Conservation (phyloP, 2,797 vertebrate genomes). For the Antennarius maculatus region DNA sequence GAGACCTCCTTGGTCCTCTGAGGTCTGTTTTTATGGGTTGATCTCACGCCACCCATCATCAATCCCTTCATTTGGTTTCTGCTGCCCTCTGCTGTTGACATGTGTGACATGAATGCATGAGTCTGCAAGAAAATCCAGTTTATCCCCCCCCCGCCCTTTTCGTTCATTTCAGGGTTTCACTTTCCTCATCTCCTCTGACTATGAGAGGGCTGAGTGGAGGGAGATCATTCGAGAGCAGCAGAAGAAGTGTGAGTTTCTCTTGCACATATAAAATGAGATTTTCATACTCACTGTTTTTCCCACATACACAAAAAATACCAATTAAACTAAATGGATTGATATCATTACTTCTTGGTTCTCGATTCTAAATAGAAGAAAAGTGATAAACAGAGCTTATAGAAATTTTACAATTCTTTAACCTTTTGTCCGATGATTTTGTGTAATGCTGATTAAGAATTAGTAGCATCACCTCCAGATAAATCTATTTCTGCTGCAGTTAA, state of each 20-base stretch:
- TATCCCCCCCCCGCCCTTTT: background rate
- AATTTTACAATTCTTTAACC: too few species aligned
- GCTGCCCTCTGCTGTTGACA: slow-evolving; percentile 60
- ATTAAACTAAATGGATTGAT: too few species aligned
- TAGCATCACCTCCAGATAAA: too few species aligned
- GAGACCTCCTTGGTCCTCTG: background rate
- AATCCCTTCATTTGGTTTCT: slow-evolving; percentile 22
- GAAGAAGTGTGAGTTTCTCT: slow-evolving; percentile 89
- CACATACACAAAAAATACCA: too few species aligned
- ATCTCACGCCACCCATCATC: background rate
- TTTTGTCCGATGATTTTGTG: too few species aligned
- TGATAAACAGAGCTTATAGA: too few species aligned
- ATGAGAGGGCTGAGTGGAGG: slow-evolving; percentile 93
- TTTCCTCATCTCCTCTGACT: slow-evolving; percentile 93
- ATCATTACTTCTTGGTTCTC: too few species aligned
- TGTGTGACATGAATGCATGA: background rate
- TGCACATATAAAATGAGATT: background rate
- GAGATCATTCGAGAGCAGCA: slow-evolving; percentile 94
- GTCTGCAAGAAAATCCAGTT: background rate
- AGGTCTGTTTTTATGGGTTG: background rate
- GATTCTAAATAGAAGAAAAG: too few species aligned
- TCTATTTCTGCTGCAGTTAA: too few species aligned
- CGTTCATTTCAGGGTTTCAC: slow-evolving; percentile 85
- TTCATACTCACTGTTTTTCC: background rate
- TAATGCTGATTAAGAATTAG: too few species aligned